Base-by-base conservation (phyloP, 2,797 vertebrate species). In the Pipistrellus nathusii region DNA sequence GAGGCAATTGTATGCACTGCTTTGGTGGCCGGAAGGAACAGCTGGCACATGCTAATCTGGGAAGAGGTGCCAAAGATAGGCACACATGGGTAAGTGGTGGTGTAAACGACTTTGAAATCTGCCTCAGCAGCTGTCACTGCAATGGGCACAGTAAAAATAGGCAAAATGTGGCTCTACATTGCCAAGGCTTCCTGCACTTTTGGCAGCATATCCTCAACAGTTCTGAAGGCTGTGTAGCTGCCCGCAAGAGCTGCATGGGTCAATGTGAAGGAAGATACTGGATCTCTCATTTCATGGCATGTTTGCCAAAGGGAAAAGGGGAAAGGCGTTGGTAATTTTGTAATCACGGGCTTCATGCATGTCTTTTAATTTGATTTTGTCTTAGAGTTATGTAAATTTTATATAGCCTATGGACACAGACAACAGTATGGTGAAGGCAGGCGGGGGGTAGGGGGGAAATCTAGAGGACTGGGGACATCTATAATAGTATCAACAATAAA, bases 121-220 rank as follows among this genome's bases (percentile, higher is more conserved):
- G 98, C 97, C 98, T 83, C 90, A 98, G 98, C 98, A 98, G 97
- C 98, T 98, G 98, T 97, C 98, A 89, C 97, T 93, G 94, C 0
- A 17, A 96, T 89, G 96, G 97, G 90, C 96, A 95, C 87, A 76
- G 94, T 62, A 85, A 92, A 97, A 96, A 98, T 75, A 97, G 82
- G 81, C 92, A 97, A 97, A 98, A 96, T 1, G 44, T 57, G 96
- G 32, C 76, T 91, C 53, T 38, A 75, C 21, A 20, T 55, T 98
- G 98, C 98, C 98, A 98, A 97, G 93, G 90, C 96, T 87, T 96
- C 97, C 93, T 64, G 94, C 80, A 93, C 32, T 73, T 96, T 96
- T 98, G 98, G 97, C 97, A 94, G 25, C 4, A 10, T 51, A n/a
- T 76, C 3, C 0, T 69, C 85, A 25, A 20, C 46, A 68, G 90